These are phyloP conservation scores for Regulus satrapa DNA, from an alignment of 2,113 vertebrate genomes.

Conservation along the genomic window DNA sequence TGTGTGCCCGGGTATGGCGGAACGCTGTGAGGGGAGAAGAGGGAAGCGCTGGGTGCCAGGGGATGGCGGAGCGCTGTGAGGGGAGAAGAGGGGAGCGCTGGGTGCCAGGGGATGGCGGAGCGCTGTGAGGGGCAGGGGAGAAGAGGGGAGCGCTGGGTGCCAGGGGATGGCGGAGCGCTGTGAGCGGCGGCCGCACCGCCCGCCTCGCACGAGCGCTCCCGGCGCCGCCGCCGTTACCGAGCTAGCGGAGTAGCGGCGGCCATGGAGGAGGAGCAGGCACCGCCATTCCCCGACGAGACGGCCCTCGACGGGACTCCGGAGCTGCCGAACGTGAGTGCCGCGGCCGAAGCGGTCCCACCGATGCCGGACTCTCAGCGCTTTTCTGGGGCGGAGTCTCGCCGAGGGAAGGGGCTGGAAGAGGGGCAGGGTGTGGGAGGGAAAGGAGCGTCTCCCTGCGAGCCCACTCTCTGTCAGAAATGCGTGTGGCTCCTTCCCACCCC, in stretches of 20 bases:
- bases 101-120: no score
- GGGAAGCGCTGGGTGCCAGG: rapidly evolving
- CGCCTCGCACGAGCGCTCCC: neutral
- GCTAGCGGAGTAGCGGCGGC: neutral
- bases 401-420: neutral
- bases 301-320: neutral
- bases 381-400: neutral
- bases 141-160: rapidly evolving
- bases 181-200: neutral
- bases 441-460: rapidly evolving
- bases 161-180: neutral
- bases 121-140: no score
- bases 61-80: neutral
- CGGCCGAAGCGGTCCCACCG: rapidly evolving
- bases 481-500: rapidly evolving
- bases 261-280: neutral
- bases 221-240: neutral
- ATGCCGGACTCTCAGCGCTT: rapidly evolving
- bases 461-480: rapidly evolving
- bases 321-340: constrained; percentile 28
- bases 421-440: rapidly evolving
- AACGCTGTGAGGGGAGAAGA: neutral
- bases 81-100: rapidly evolving
- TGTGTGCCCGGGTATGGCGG: no score
- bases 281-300: neutral